phyloP scores from a whole-genome alignment of 1,140 invertebrate species.

The Diorhabda sublineata region DNA sequence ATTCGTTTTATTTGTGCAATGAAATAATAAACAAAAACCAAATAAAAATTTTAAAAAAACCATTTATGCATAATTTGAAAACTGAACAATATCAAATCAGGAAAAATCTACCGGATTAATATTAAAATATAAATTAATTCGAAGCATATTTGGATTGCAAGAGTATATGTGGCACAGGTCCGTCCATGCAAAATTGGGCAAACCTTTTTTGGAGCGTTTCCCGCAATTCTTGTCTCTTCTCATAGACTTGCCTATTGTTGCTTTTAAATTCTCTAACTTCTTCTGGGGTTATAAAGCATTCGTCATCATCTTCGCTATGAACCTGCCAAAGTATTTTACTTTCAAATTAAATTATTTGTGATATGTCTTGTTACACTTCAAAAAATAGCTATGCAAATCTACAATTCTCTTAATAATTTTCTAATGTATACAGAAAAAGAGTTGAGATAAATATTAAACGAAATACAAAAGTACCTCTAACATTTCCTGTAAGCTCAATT shows the following conservation, averaged over 20 bases:
- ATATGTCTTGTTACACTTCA: too few species aligned
- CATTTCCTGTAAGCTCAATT: constrained; percentile 65
- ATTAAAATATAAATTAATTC: constrained; percentile 32
- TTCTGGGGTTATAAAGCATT: constrained; percentile 80
- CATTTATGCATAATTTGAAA: constrained; percentile 21
- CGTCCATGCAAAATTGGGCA: constrained; percentile 66
- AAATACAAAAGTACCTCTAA: constrained; percentile 52
- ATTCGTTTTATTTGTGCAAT: constrained; percentile 9
- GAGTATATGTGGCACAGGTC: constrained; percentile 45
- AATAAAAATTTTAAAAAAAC: constrained; percentile 10
- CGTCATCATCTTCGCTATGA: constrained; percentile 65
- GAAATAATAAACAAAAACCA: constrained; percentile 11
- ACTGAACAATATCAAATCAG: constrained; percentile 24
- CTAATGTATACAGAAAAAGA: too few species aligned
- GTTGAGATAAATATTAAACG: too few species aligned
- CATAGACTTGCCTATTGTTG: constrained; percentile 65
- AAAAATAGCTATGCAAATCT: too few species aligned
- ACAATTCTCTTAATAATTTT: too few species aligned
- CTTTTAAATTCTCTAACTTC: constrained; percentile 77
- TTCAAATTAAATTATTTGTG: too few species aligned
- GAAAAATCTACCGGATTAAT: constrained; percentile 21
- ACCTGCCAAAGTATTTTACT: constrained; percentile 27
- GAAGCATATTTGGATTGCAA: constrained; percentile 42
- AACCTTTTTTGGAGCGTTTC: constrained; percentile 78
- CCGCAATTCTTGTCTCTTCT: constrained; percentile 75